A percentile compares a stretch with the other conserved stretches of the same genome.
Conservation (phyloP, 2,113 vertebrate species). For the Columba livia region DNA sequence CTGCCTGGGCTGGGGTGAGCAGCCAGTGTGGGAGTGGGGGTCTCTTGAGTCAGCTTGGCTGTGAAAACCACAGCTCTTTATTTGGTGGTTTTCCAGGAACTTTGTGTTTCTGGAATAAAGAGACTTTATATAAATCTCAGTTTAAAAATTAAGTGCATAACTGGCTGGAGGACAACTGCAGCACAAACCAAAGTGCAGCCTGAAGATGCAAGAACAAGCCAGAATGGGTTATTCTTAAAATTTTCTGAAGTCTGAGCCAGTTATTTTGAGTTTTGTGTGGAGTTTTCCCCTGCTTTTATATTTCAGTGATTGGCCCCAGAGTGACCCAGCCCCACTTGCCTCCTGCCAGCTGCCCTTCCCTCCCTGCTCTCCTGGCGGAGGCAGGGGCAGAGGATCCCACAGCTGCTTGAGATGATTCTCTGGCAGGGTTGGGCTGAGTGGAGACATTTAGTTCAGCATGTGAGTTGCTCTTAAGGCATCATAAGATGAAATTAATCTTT, state of each 20-base stretch:
- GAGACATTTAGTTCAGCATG: not conserved
- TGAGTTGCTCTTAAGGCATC: not conserved
- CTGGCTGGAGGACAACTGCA: not conserved
- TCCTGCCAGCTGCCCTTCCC: not conserved
- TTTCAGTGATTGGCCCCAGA: not conserved
- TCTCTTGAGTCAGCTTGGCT: not conserved
- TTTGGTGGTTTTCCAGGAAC: not conserved
- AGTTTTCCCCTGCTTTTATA: fast-evolving
- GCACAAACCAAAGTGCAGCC: not conserved
- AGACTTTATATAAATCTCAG: not conserved
- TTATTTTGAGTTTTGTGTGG: not conserved
- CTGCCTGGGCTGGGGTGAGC: not conserved
- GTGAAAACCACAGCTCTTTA: not conserved
- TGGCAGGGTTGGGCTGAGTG: not conserved
- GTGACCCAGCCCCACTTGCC: not conserved
- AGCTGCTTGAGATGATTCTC: not conserved
- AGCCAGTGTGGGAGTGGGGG: not conserved
- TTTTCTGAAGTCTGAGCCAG: not conserved
- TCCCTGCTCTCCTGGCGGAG: not conserved
- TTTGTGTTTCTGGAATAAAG: not conserved
- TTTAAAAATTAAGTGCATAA: not conserved
- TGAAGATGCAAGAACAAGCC: not conserved
- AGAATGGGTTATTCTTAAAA: not conserved
- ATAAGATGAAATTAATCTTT: not conserved
- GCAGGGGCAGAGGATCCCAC: not conserved